Evolutionary conservation across 2,888 invertebrate genomes (phyloP), one percentile per base, ranked within the genome.

Genomic region (Papilio gigon): DNA sequence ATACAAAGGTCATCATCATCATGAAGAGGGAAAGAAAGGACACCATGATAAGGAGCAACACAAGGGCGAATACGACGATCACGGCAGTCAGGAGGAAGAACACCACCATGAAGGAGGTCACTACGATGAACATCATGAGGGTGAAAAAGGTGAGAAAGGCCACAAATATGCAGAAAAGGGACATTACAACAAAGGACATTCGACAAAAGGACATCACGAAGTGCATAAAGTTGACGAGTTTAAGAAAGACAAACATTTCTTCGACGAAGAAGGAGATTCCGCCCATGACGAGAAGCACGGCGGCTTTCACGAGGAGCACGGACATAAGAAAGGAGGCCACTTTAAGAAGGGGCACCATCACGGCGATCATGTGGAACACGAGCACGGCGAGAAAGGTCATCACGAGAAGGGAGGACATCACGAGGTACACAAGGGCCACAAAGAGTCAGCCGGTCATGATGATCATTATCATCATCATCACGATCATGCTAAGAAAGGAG

Each of bases 171-270:
- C 92, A 74, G 94, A 94, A 76, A 93, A 94, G 71, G 96, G 96
- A 11, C 94, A 94, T 75, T 97, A 95, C 84, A 95, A 96, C 72
- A 97, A 97, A 80, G 97, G 97, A 0, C 97, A 97, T 87, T 95
- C 95, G 72, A 97, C 96, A 75, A 96, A 97, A 84, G 97, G 97
- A 68, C 96, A 96, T 75, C 97, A 97, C 82, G 95, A 96, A 83
- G 93, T 97, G 8, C 96, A 97, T 87, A 97, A 97, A 80, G 87
- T 96, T 71, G 96, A 97, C 84, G 97, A 97, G 86, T 96, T 94
- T 87, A 96, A 96, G 83, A 97, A 97, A 84, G 95, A 97, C 79
- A 97, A 97, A 81, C 95, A 96, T 80, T 97, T 96, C 94, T 96
- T 95, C 84, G 97, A 97, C 76, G 97, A 97, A 86, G 95, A 96